These are phyloP conservation scores for Lytechinus variegatus DNA, from an alignment of 35 echinoderm and acorn worm species.

Conservation along the genomic window DNA sequence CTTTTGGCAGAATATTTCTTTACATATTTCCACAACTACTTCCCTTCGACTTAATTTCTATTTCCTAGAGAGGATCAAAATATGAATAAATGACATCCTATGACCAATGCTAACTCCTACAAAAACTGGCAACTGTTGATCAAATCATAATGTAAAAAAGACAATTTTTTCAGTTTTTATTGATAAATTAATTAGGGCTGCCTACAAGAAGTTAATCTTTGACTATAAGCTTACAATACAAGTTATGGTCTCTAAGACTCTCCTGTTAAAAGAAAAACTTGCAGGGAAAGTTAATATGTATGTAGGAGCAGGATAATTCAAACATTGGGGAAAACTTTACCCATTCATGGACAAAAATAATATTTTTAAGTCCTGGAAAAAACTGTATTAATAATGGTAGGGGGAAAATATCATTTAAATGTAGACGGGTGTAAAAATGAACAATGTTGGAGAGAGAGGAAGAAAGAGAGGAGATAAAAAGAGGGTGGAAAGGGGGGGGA, in stretches of 20 bases:
- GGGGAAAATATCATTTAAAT: background rate
- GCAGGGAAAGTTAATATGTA: background rate
- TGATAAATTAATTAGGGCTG: too few species aligned
- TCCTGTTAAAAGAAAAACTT: background rate
- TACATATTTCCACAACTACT: background rate
- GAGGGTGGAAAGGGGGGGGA: background rate
- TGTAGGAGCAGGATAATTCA: background rate
- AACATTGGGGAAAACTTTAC: background rate
- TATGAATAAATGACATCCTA: slow-evolving; percentile 9
- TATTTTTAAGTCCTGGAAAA: background rate
- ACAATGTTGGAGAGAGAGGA: too few species aligned
- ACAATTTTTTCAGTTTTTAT: too few species aligned
- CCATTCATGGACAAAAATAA: too few species aligned
- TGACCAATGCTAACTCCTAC: background rate
- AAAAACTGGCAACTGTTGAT: background rate
- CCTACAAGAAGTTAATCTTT: background rate
- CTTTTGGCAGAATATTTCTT: background rate
- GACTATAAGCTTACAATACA: background rate
- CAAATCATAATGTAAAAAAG: background rate
- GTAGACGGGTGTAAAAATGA: too few species aligned
- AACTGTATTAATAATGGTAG: background rate
- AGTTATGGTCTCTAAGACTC: background rate
- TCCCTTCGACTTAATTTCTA: background rate
- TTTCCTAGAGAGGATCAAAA: background rate
- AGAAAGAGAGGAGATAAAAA: background rate